Conservation (phyloP, 2,797 vertebrate genomes). For the Chiloscyllium punctatum region DNA sequence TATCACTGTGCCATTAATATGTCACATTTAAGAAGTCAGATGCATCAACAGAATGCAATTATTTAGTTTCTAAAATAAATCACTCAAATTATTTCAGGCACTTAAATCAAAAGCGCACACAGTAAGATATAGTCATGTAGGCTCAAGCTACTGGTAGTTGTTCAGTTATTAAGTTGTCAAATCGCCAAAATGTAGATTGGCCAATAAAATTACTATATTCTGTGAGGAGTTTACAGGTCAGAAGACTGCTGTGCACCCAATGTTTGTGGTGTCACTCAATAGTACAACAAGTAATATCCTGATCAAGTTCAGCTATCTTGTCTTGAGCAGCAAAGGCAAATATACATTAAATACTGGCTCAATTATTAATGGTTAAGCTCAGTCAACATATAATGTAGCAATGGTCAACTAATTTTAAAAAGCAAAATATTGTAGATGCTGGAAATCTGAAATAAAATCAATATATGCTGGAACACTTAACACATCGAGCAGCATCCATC, state of each 20-base stretch:
- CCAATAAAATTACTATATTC: neutral
- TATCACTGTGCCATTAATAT: neutral
- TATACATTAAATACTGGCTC: neutral
- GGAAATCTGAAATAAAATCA: neutral
- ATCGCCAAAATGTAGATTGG: neutral
- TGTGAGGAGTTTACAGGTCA: neutral
- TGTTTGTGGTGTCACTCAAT: neutral
- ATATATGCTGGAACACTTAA: neutral
- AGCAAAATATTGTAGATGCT: neutral
- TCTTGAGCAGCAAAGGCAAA: neutral
- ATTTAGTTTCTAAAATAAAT: neutral
- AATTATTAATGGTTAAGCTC: neutral
- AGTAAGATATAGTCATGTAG: neutral
- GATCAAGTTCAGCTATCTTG: neutral
- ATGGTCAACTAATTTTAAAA: neutral
- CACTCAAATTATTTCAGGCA: neutral
- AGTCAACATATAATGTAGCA: neutral
- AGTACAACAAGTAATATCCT: neutral
- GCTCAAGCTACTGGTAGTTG: neutral
- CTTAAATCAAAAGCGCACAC: neutral
- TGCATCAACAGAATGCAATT: neutral
- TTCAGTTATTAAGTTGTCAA: neutral
- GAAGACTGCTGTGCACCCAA: neutral
- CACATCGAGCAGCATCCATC: too few relatives aligned
- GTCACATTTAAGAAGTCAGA: neutral